Evolutionary conservation across 1,140 invertebrate genomes (phyloP).

Genomic region (Medauroidea extradentata): DNA sequence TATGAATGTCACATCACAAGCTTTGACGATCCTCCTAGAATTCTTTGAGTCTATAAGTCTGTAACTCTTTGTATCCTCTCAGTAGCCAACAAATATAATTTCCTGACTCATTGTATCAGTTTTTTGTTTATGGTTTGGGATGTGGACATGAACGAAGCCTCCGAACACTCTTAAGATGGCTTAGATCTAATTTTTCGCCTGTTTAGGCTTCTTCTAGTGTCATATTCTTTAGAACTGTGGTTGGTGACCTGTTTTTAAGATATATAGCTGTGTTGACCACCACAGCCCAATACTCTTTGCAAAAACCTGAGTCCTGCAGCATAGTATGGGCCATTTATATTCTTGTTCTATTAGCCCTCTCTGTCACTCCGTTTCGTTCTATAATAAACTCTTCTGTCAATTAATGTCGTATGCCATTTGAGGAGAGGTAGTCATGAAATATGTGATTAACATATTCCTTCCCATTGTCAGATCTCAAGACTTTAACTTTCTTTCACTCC

Average conservation of each 20-base stretch:
- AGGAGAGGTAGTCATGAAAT: conserved; percentile 6
- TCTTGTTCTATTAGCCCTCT: conserved; percentile 14
- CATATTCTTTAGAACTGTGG: background rate
- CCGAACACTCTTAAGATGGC: conserved; percentile 23
- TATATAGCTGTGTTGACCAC: conserved; percentile 5
- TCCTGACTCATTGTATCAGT: conserved; percentile 19
- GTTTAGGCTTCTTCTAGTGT: background rate
- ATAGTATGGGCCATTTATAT: background rate
- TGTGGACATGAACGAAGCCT: conserved; percentile 24
- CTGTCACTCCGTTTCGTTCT: conserved; percentile 16
- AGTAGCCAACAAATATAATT: background rate
- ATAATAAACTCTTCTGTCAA: too few relatives aligned
- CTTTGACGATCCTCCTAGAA: background rate
- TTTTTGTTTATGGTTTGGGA: conserved; percentile 26
- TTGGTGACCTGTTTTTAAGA: background rate
- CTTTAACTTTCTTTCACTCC: background rate
- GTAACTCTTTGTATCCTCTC: background rate
- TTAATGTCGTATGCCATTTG: background rate
- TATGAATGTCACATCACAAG: background rate
- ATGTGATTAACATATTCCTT: too few relatives aligned
- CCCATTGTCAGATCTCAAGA: background rate
- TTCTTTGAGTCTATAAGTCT: background rate
- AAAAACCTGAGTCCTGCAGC: conserved; percentile 17
- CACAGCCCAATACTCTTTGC: conserved; percentile 1
- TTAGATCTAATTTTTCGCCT: background rate